phyloP scores from a whole-genome alignment of 1,140 invertebrate species.

The Drosophila suzukii region DNA sequence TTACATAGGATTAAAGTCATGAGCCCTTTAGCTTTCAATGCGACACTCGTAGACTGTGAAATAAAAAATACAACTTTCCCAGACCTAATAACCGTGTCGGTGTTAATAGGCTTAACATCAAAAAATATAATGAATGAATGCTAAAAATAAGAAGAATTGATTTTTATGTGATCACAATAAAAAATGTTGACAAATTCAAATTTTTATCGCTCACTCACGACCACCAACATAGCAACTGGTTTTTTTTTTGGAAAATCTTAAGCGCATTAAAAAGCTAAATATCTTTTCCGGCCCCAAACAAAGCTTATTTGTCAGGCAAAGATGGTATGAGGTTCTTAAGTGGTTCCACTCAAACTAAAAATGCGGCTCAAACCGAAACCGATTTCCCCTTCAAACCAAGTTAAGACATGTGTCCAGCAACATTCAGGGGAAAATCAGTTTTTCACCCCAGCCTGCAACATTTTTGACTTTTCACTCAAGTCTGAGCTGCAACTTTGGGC shows the following conservation, averaged over 20 bases:
- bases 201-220: constrained; percentile 22
- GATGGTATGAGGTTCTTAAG: background rate
- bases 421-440: background rate
- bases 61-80: background rate
- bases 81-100: background rate
- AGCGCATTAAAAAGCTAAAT: constrained; percentile 53
- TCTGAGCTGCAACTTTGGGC: no score
- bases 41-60: background rate
- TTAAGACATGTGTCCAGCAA: background rate
- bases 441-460: constrained; percentile 8
- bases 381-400: background rate
- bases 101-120: constrained; percentile 55
- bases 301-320: constrained; percentile 23
- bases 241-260: constrained; percentile 33
- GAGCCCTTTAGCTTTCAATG: no score
- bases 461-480: background rate
- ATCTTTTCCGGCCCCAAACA: constrained; percentile 13
- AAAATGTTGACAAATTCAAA: constrained; percentile 59
- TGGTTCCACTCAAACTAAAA: background rate
- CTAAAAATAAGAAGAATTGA: constrained; percentile 61
- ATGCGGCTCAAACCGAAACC: background rate
- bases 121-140: constrained; percentile 39
- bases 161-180: constrained; percentile 52
- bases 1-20: no score
- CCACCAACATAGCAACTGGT: constrained; percentile 32